Conservation (phyloP, 53 echinoderm and acorn worm genomes). For the Paelopatides confundens region DNA sequence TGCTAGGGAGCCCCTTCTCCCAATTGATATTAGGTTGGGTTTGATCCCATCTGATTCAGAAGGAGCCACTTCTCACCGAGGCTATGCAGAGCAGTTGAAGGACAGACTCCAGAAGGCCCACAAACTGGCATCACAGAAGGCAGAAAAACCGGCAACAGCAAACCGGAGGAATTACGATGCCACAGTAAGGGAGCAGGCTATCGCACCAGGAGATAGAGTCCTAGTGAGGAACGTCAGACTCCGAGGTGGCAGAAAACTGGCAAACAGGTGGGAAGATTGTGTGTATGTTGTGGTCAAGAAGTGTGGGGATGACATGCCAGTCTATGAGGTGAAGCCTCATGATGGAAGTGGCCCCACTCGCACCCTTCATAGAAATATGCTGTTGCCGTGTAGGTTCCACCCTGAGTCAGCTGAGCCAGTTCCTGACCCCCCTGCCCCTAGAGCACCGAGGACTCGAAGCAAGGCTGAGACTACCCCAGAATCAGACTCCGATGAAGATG, state of each 20-base stretch:
- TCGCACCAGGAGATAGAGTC: conserved; percentile 44
- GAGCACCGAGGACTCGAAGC: too few species aligned
- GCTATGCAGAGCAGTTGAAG: conserved; percentile 50
- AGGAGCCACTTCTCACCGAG: not conserved
- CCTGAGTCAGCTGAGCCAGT: not conserved
- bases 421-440: not conserved
- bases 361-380: conserved; percentile 64
- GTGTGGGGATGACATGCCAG: conserved; percentile 52
- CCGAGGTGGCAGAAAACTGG: conserved; percentile 47
- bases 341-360: conserved; percentile 45
- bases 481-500: too few species aligned
- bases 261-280: conserved; percentile 43
- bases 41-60: not conserved
- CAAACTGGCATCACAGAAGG: conserved; percentile 49
- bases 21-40: not conserved
- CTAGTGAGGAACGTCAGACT: conserved; percentile 49
- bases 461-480: too few species aligned
- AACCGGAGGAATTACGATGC: conserved; percentile 48
- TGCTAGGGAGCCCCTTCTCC: conserved; percentile 32
- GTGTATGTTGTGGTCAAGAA: conserved; percentile 52
- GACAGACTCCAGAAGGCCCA: conserved; percentile 46
- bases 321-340: conserved; percentile 58
- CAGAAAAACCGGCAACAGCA: conserved; percentile 16
- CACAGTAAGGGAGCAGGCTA: conserved; percentile 26
- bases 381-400: too few species aligned